phyloP scores from a whole-genome alignment of 2,797 vertebrate genomes.

The Melanotaenia nigrans region DNA sequence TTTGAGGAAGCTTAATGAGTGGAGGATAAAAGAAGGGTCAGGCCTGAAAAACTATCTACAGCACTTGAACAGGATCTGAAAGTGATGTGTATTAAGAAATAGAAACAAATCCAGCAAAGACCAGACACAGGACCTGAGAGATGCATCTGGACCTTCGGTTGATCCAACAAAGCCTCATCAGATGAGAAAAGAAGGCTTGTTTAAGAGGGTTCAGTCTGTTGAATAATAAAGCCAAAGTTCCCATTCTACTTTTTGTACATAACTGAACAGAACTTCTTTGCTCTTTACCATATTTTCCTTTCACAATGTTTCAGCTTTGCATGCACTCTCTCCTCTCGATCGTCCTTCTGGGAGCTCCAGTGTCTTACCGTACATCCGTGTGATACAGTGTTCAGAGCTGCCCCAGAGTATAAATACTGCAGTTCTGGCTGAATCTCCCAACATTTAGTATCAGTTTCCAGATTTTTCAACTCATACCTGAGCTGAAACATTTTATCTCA shows the following conservation, averaged over 20 bases:
- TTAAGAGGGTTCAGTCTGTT: too few species aligned
- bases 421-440: background rate
- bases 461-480: background rate
- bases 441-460: background rate
- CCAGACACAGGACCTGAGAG: slow-evolving; percentile 7
- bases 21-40: slow-evolving; percentile 61
- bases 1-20: slow-evolving; percentile 49
- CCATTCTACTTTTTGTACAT: too few species aligned
- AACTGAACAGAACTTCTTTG: too few species aligned
- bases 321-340: background rate
- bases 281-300: too few species aligned
- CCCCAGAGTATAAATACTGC: background rate
- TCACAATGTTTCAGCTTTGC: background rate
- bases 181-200: too few species aligned
- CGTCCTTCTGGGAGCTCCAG: background rate
- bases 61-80: too few species aligned
- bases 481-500: background rate
- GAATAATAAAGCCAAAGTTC: too few species aligned
- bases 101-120: too few species aligned
- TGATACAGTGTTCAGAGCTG: background rate
- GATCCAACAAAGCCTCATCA: too few species aligned
- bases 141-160: slow-evolving; percentile 14
- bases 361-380: background rate
- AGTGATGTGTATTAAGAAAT: too few species aligned
- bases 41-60: too few species aligned